phyloP scores from a whole-genome alignment of 2,113 vertebrate genomes.

The Falco punctatus region DNA sequence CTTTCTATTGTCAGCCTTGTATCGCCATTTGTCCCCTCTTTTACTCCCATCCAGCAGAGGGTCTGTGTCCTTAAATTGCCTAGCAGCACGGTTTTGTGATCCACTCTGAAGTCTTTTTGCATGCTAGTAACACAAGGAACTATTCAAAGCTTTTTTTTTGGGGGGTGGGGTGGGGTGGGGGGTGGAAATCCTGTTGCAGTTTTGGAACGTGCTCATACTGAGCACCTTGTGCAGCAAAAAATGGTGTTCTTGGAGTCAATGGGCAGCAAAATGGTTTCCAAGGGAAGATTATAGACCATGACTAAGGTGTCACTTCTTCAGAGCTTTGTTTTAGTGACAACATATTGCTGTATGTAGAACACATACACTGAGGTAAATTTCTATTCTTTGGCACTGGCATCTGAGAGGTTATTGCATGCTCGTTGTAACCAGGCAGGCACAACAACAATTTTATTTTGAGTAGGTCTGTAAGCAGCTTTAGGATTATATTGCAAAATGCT shows the following conservation, averaged over 20 bases:
- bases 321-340: conserved; percentile 1
- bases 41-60: background rate
- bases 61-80: background rate
- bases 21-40: background rate
- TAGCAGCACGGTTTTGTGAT: background rate
- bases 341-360: background rate
- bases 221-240: background rate
- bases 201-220: background rate
- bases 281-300: background rate
- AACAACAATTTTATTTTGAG: conserved; percentile 24
- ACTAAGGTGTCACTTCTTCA: background rate
- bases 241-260: background rate
- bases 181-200: background rate
- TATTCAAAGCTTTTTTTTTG: background rate
- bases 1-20: background rate
- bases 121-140: background rate
- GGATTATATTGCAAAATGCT: conserved; percentile 48
- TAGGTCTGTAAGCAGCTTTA: conserved; percentile 49
- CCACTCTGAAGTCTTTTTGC: background rate
- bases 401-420: conserved; percentile 25
- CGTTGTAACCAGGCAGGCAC: background rate
- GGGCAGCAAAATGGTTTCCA: background rate
- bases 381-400: background rate
- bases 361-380: background rate
- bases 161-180: too few species aligned